These are phyloP conservation scores for Myotis vivesi DNA, from an alignment of 2,797 vertebrate genomes.

Conservation along the genomic window DNA sequence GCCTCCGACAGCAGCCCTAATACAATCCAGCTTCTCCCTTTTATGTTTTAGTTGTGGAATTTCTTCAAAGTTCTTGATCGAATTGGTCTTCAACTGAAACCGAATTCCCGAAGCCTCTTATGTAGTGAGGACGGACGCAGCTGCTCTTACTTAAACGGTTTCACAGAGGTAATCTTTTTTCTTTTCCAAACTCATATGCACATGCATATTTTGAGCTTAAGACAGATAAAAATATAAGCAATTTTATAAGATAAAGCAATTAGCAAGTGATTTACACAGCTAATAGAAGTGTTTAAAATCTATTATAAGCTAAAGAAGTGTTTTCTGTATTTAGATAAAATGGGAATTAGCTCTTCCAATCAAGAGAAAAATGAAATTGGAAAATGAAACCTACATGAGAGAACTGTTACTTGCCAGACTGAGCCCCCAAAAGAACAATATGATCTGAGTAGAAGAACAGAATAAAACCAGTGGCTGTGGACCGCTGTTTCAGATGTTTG, in stretches of 20 bases:
- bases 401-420: slow-evolving; percentile 4
- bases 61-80: background rate
- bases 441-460: slow-evolving; percentile 12
- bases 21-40: background rate
- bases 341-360: slow-evolving; percentile 61
- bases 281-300: slow-evolving; percentile 65
- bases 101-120: background rate
- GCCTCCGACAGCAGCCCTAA: background rate
- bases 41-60: background rate
- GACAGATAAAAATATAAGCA: background rate
- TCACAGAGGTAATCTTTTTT: background rate
- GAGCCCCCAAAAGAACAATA: background rate
- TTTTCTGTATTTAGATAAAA: slow-evolving; percentile 66
- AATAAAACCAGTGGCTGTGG: background rate
- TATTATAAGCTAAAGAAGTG: slow-evolving; percentile 71
- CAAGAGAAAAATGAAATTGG: slow-evolving; percentile 36
- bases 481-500: background rate
- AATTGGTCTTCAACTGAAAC: background rate
- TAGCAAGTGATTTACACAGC: slow-evolving; percentile 40
- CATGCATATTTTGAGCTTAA: background rate
- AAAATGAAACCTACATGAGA: background rate
- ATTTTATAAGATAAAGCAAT: slow-evolving; percentile 14
- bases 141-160: background rate
- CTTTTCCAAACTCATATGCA: background rate
- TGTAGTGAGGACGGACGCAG: rapidly evolving